Evolutionary conservation across 64 coral and sea anemone species (phyloP), one percentile per base, ranked within the genome.

Genomic region (Porites australiensis): DNA sequence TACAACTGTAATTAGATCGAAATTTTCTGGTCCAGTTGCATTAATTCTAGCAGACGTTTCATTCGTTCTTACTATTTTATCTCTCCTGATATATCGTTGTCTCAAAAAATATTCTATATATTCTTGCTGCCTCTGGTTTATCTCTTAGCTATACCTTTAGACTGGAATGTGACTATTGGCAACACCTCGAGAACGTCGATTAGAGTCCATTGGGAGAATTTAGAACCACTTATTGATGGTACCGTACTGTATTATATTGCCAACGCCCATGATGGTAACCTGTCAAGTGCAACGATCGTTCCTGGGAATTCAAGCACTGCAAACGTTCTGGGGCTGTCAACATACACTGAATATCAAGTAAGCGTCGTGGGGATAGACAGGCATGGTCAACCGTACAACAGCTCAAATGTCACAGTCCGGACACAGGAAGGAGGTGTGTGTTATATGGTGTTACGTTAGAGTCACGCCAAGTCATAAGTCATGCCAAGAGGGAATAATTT

Each of bases 381-480:
- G 14, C 11, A 80, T 15, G 77, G 77, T 2, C 53, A 60, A 14
- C 10, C 53, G 23, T 60, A 80, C 55, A 60, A 60, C 2, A 80
- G 52, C 23, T 60, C 52, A 15, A 60, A 59, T 13, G 6, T 59
- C 21, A 80, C 77, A 43, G 53, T 14, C 23, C 5, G 22, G 77
- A 80, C 77, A 5, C 22, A 80, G 8, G 77, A 80, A 80, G 54
- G 77, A 37, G 77, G 77, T 80, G 61, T 44, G 23, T 6, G 2
- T n/a, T n/a, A n/a, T n/a, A n/a, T n/a, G n/a, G n/a, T n/a, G n/a
- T n/a, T n/a, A n/a, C n/a, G n/a, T n/a, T n/a, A n/a, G n/a, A n/a
- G n/a, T n/a, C n/a, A n/a, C n/a, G n/a, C n/a, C n/a, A 14, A 8
- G 13, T 2, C 18, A 58, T 20, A 5, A 22, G 4, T 22, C 4